Evolutionary conservation across 2,113 vertebrate genomes (phyloP).

Genomic region (Ascaphus truei): DNA sequence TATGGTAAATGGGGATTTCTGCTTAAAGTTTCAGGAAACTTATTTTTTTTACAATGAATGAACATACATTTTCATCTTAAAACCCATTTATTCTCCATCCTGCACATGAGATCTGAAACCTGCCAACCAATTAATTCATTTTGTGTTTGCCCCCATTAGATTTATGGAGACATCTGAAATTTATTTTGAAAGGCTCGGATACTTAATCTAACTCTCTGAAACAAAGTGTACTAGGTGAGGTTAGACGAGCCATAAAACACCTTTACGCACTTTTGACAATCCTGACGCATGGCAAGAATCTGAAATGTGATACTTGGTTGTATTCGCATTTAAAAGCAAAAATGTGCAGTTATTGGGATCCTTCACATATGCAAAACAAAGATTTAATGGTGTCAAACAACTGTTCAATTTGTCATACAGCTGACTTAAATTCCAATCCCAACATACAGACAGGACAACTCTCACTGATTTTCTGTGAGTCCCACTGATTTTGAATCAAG

Average conservation of each 20-base stretch:
- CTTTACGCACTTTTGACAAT: constrained; percentile 30
- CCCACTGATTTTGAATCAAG: too few relatives aligned
- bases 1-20: too few relatives aligned
- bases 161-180: constrained; percentile 35
- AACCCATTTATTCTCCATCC: background rate
- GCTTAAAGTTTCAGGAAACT: too few relatives aligned
- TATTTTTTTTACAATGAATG: too few relatives aligned
- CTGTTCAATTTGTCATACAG: background rate
- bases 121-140: constrained; percentile 31
- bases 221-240: constrained; percentile 32
- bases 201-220: constrained; percentile 32
- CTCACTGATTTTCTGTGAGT: too few relatives aligned
- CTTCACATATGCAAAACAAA: background rate
- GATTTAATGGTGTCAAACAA: constrained; percentile 4
- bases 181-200: constrained; percentile 28
- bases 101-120: background rate
- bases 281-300: constrained; percentile 11
- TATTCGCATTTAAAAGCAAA: constrained; percentile 18
- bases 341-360: background rate
- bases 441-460: too few relatives aligned
- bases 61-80: too few relatives aligned
- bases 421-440: too few relatives aligned
- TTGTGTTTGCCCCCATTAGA: constrained; percentile 33
- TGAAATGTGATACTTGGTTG: background rate
- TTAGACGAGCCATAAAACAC: constrained; percentile 28